Base-by-base conservation (phyloP, 2,888 invertebrate genomes). In the Mycogona germanica region DNA sequence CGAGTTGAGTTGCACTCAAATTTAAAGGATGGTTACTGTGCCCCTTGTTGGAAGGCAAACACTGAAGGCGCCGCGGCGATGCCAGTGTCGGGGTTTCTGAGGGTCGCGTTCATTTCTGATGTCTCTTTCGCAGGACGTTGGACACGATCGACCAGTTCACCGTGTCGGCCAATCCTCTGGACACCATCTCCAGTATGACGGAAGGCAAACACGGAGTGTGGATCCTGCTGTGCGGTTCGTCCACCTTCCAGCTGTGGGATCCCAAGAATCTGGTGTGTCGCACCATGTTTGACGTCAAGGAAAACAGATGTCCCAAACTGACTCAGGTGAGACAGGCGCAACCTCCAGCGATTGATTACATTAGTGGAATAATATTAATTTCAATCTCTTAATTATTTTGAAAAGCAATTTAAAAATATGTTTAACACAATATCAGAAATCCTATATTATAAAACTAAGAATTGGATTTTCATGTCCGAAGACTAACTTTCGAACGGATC, bases 211-310 rank as follows among this genome's bases (percentile, higher is more conserved):
- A 65, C 51, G 74, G 74, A 6, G 67, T 74, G 30, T 74, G 73
- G 70, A 62, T 74, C 25, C 65, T 70, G 2, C 65, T 74, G n/a
- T 65, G 71, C 32, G 73, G 74, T 19, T 73, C 74, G 0, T 71
- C 72, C n/a, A 65, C 74, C 19, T 58, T 75, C 50, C 73, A 75
- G 61, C 64, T 75, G 32, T 75, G 75, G 74, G 70, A 72, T 57
- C 66, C 68, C 1, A 56, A 63, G 21, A 61, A 62, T 2, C 63
- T 70, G n/a, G 67, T 66, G 32, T 75, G 75, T 61, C 66, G 67
- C 48, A 65, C 74, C 61, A 64, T 74, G 50, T 75, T 69, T 62
- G 75, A 75, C 60, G 70, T 73, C 17, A 62, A 68, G 35, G 59
- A 61, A 21, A 54, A 59, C 41, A 59, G 52, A 40, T 61, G 58